Evolutionary conservation across 1,140 invertebrate genomes (phyloP), one percentile per base, ranked within the genome.

Genomic region (Heliconius nattereri): DNA sequence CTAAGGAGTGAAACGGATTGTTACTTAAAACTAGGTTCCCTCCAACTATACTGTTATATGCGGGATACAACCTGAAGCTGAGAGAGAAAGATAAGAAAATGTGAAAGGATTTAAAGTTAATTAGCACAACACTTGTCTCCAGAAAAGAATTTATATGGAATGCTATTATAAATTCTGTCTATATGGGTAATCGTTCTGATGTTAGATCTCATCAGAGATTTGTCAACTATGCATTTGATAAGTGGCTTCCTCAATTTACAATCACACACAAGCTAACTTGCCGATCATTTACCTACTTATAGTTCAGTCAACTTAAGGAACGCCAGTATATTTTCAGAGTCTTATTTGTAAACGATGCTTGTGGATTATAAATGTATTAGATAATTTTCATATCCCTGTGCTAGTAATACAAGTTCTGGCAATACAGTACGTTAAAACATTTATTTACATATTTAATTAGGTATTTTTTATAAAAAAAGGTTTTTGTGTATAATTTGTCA

Each of bases 181-280:
- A 82, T 82, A 78, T 85, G 79, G 84, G 86, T 85, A 86, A 88
- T 88, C 86, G 75, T 76, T 49, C 75, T 82, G 70, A 77, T 76
- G 80, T 76, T 82, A 87, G 86, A 92, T 90, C 85, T 85, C 89
- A 87, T 90, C 87, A 86, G 77, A 86, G 85, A 89, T 90, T 89
- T 84, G 85, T 85, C 85, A 89, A 90, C 79, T 40, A 84, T 83
- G 86, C 89, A 84, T 83, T 86, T 90, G 87, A 89, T 91, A 88
- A 88, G 86, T 88, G 85, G 86, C 86, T 90, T 92, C 91, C 91
- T 91, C 90, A 92, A 92, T 92, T 91, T 87, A 86, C 80, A 80
- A 84, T 85, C 78, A 84, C 85, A 80, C 85, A 86, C 83, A 79
- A 77, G 80, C 85, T 79, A 79, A 83, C 83, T 77, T 88, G 85